These are phyloP conservation scores for Cataglyphis altisquamis DNA, from an alignment of 2,888 invertebrate species.

Conservation along the genomic window DNA sequence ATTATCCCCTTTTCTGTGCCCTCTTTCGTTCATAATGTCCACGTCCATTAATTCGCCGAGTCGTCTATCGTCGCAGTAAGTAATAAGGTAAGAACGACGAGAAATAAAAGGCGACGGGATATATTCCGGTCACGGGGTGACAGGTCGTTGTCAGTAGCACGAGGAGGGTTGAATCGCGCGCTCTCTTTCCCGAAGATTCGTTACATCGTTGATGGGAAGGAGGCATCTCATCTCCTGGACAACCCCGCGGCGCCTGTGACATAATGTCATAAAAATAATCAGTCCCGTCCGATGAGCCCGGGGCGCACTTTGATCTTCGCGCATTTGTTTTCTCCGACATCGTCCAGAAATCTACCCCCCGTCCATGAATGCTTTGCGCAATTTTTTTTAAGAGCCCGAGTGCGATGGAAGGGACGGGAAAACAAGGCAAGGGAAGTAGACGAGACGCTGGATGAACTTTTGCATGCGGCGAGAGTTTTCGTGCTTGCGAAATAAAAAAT, in stretches of 20 bases:
- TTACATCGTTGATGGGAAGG: constrained; percentile 65
- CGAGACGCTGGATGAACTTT: constrained; percentile 76
- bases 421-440: constrained; percentile 59
- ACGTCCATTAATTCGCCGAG: constrained; percentile 73
- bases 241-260: constrained; percentile 71
- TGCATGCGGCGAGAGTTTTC: constrained; percentile 80
- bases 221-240: constrained; percentile 81
- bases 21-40: constrained; percentile 55
- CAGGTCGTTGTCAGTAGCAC: constrained; percentile 70
- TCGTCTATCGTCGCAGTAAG: constrained; percentile 53
- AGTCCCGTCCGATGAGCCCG: constrained; percentile 83
- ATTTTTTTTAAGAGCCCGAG: constrained; percentile 58
- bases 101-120: constrained; percentile 73
- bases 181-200: constrained; percentile 64
- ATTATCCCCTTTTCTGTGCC: background rate
- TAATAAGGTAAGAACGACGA: constrained; percentile 72
- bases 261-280: constrained; percentile 86
- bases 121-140: constrained; percentile 85
- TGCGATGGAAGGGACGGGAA: constrained; percentile 44
- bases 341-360: constrained; percentile 58
- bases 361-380: constrained; percentile 60
- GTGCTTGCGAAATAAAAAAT: constrained; percentile 85
- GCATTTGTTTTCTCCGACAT: constrained; percentile 83
- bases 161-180: constrained; percentile 63
- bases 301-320: constrained; percentile 84